Evolutionary conservation across 2,888 invertebrate genomes (phyloP).

Genomic region (Ptychoptera contaminata): DNA sequence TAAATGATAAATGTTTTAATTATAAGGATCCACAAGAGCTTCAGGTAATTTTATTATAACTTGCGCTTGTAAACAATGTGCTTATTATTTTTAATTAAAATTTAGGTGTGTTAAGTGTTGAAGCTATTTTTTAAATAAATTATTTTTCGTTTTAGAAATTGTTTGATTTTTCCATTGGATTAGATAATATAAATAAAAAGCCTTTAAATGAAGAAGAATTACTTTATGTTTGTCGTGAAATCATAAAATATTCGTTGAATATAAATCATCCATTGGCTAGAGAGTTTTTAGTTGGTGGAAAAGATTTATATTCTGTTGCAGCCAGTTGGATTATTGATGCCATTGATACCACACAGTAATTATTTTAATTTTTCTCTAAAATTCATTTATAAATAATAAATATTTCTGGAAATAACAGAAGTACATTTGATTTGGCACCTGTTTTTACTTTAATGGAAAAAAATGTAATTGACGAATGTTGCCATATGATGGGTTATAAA

Average conservation of each 20-base stretch:
- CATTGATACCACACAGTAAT: conserved; percentile 69
- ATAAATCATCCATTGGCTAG: conserved; percentile 60
- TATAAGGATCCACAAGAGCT: too few relatives aligned
- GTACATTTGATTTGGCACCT: conserved; percentile 65
- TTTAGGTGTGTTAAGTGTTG: too few relatives aligned
- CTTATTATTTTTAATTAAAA: too few relatives aligned
- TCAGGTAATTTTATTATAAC: too few relatives aligned
- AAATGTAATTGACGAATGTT: conserved; percentile 41
- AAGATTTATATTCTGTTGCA: conserved; percentile 57
- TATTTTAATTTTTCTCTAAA: conserved; percentile 11
- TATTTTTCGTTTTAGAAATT: too few relatives aligned
- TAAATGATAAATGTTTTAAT: too few relatives aligned
- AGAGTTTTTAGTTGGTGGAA: conserved; percentile 63
- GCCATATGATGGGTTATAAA: conserved; percentile 42
- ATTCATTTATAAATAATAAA: not conserved
- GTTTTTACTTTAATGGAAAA: conserved; percentile 61
- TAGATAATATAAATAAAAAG: conserved; percentile 9
- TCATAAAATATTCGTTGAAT: conserved; percentile 58
- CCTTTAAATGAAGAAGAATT: conserved; percentile 34
- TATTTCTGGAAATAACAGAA: too few relatives aligned
- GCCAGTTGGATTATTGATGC: conserved; percentile 66
- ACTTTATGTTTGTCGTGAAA: conserved; percentile 39
- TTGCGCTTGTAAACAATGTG: too few relatives aligned
- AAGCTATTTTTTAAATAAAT: too few relatives aligned
- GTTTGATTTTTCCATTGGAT: too few relatives aligned